Evolutionary conservation across 2,797 vertebrate genomes (phyloP).

Genomic region (Lagocephalus sceleratus): DNA sequence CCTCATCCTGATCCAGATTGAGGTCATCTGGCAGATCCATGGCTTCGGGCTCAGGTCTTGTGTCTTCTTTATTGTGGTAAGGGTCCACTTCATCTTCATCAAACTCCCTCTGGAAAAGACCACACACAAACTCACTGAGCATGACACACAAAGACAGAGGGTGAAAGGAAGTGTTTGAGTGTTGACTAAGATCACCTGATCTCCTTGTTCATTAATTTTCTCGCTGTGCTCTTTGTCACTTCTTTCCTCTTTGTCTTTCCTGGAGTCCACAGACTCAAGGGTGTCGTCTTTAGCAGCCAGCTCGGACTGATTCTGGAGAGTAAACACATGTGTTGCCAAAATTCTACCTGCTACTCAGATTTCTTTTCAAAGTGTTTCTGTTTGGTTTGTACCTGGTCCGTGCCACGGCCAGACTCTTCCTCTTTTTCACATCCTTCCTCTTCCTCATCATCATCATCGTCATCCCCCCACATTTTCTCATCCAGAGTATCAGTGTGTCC

Average conservation of each 20-base stretch:
- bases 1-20: slow-evolving; percentile 84
- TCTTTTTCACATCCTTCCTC: slow-evolving; percentile 78
- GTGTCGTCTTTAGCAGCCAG: slow-evolving; percentile 95
- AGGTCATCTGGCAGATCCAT: slow-evolving; percentile 91
- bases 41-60: slow-evolving; percentile 82
- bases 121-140: not conserved
- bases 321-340: not conserved
- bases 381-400: slow-evolving; percentile 85
- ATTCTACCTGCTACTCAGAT: not conserved
- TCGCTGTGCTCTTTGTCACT: slow-evolving; percentile 72
- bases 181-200: slow-evolving; percentile 79
- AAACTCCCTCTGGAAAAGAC: slow-evolving; percentile 83
- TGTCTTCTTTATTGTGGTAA: slow-evolving; percentile 87
- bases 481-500: slow-evolving; percentile 91
- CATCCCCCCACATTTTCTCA: slow-evolving; percentile 95
- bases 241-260: slow-evolving; percentile 71
- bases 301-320: slow-evolving; percentile 83
- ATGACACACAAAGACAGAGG: not conserved
- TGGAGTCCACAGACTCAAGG: slow-evolving; percentile 76
- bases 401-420: slow-evolving; percentile 91
- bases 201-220: slow-evolving; percentile 89
- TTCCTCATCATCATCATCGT: slow-evolving; percentile 79
- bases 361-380: not conserved
- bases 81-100: slow-evolving; percentile 95
- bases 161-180: too few species aligned